A percentile compares a stretch with the other conserved stretches of the same genome.
Conservation (phyloP, 1,140 invertebrate species). For the Drosophila burlai region DNA sequence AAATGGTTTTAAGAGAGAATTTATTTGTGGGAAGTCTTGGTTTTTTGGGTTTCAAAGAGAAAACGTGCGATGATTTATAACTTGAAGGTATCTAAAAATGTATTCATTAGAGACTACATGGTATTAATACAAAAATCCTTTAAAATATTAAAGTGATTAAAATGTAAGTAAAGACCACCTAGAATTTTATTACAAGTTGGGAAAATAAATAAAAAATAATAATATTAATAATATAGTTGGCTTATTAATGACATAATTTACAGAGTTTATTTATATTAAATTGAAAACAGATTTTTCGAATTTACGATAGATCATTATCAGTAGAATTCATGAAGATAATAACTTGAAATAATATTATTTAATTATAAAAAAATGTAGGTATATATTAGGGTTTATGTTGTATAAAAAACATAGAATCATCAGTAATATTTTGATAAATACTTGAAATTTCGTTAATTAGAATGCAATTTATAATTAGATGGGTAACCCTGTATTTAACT, state of each 20-base stretch:
- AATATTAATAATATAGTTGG: not conserved
- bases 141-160: not conserved
- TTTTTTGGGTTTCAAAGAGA: not conserved
- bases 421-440: too few relatives aligned
- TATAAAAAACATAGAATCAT: too few relatives aligned
- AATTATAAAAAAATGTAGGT: not conserved
- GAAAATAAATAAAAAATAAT: not conserved
- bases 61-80: not conserved
- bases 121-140: not conserved
- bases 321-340: not conserved
- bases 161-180: not conserved
- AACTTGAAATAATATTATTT: not conserved
- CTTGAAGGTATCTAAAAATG: too few relatives aligned
- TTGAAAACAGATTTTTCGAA: not conserved
- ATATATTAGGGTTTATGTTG: not conserved
- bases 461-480: not conserved
- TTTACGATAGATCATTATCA: not conserved
- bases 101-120: too few relatives aligned
- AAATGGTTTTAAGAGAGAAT: not conserved
- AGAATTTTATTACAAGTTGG: not conserved
- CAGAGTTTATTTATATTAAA: not conserved
- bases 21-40: not conserved
- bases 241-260: not conserved
- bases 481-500: not conserved
- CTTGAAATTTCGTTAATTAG: too few relatives aligned